These are phyloP conservation scores for Asbolus verrucosus DNA, from an alignment of 1,140 invertebrate genomes.

Conservation along the genomic window DNA sequence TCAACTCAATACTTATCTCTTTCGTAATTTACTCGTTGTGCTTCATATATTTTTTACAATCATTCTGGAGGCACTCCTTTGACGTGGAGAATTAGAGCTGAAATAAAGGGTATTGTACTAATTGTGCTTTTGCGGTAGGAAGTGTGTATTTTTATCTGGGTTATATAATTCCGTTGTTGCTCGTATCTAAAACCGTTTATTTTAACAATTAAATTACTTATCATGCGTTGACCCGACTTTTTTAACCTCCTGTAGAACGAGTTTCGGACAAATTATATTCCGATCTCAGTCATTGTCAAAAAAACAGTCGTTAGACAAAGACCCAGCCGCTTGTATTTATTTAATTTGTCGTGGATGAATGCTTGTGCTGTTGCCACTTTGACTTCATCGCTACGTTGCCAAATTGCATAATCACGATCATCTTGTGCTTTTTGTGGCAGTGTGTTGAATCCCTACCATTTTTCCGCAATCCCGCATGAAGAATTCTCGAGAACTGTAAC, in stretches of 20 bases:
- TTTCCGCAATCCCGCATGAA: too few relatives aligned
- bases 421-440: not conserved
- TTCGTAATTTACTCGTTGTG: not conserved
- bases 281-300: too few relatives aligned
- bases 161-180: too few relatives aligned
- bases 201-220: not conserved
- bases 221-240: not conserved
- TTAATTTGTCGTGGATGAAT: too few relatives aligned
- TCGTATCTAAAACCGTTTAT: too few relatives aligned
- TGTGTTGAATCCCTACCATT: too few relatives aligned
- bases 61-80: conserved; percentile 25
- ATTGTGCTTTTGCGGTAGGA: not conserved
- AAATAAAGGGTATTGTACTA: conserved; percentile 10
- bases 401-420: too few relatives aligned
- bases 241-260: not conserved
- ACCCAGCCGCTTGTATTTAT: too few relatives aligned
- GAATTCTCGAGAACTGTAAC: too few relatives aligned
- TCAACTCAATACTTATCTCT: conserved; percentile 30
- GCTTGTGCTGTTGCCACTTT: too few relatives aligned
- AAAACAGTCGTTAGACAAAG: too few relatives aligned
- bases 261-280: not conserved
- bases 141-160: conserved; percentile 21
- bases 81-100: conserved; percentile 10
- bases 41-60: conserved; percentile 11
- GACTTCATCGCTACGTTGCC: too few relatives aligned